A percentile compares a stretch with the other conserved stretches of the same genome.
phyloP scores from a whole-genome alignment of 2,797 vertebrate species.

The Helostoma temminkii region DNA sequence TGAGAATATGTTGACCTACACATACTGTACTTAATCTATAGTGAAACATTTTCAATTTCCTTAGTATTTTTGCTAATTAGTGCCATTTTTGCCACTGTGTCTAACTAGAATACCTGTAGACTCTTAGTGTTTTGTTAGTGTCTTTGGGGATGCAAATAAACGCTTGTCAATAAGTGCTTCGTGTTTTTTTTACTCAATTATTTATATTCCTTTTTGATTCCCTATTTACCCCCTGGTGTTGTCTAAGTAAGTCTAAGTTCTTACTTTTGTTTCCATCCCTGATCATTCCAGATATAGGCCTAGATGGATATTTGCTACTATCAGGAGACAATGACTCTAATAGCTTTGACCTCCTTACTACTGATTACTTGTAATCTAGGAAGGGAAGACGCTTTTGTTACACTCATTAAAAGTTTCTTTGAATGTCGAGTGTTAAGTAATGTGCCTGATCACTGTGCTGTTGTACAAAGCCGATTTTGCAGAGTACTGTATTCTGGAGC shows the following conservation, averaged over 20 bases:
- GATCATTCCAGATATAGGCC: conserved; percentile 2
- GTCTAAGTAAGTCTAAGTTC: neutral
- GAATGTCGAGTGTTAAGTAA: conserved; percentile 13
- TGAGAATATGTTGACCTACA: too few species aligned
- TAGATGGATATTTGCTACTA: neutral
- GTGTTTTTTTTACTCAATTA: too few species aligned
- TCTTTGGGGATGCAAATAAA: too few species aligned
- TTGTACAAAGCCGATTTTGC: conserved; percentile 6
- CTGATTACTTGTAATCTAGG: conserved; percentile 23
- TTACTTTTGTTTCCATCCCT: neutral
- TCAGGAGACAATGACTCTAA: conserved; percentile 10
- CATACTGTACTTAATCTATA: too few species aligned
- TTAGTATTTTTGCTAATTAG: too few species aligned
- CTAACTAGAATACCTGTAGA: too few species aligned
- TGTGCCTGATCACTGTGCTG: neutral
- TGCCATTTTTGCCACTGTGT: too few species aligned
- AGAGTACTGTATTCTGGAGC: conserved; percentile 10
- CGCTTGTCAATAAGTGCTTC: too few species aligned
- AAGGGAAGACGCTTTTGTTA: conserved; percentile 10
- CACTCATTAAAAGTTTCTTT: conserved; percentile 23
- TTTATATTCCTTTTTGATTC: too few species aligned
- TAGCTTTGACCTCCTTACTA: conserved; percentile 31
- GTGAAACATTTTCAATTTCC: too few species aligned
- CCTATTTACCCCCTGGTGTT: neutral
- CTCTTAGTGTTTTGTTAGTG: too few species aligned